Base-by-base conservation (phyloP, 1,140 invertebrate species). In the Lanistes nyassanus region DNA sequence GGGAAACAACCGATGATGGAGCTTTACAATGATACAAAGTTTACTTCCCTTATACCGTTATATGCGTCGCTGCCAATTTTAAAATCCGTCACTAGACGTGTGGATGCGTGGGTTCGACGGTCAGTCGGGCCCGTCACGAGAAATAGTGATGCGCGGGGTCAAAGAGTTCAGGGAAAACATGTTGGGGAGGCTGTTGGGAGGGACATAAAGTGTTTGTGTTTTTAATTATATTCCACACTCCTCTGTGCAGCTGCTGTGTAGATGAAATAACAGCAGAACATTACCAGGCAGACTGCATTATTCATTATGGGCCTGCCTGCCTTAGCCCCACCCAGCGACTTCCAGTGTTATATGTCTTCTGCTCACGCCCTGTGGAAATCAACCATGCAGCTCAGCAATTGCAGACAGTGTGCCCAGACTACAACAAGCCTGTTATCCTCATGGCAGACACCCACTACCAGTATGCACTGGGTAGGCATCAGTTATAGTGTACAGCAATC, bases 251-350 rank as follows among this genome's bases (percentile, higher is more conserved):
- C 88, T 99, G 97, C 88, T 99, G 97, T 90, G 93, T 97, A 9
- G 97, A 99, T 90, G 95, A 96, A 89, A 92, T 97, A 51, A 94
- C 95, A 56, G 95, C 96, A 7, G 92, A 95, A 86, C 97, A 98
- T 89, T 88, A 90, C 58, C 92, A 94, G n/a, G 93, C 93, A 1
- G 94, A 98, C 90, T 93, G 93, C 67, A 90, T 98, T 16, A 93
- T 98, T 79, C 97, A 99, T 89, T 98, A 95, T 91, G 97, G 97
- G 1, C 93, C 93, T 81, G 92, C 93, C 6, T 99, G 97, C 89
- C 92, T 97, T 51, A 94, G 94, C 71, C 93, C 93, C 19, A 92
- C 92, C 0, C 90, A 90, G 47, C 84, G 91, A 67, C 86, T 97
- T 64, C 85, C 88, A 55, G 84, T 87, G 23, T 62, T 86, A 37